Conservation (phyloP, 1,140 invertebrate genomes). For the Drosophila kurseongensis region DNA sequence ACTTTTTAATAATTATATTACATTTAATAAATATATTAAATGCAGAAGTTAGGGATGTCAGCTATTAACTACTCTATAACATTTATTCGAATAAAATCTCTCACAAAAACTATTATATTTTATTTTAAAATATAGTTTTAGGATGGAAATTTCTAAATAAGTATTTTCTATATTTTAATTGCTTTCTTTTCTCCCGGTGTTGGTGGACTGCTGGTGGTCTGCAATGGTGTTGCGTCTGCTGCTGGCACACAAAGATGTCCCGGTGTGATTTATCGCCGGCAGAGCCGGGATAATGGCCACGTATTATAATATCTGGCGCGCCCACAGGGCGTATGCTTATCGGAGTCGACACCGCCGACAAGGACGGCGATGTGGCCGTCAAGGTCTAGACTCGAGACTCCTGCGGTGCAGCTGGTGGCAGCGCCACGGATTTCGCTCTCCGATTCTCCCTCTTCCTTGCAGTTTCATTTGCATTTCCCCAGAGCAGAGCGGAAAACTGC, state of each 20-base stretch:
- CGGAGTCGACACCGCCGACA: constrained; percentile 66
- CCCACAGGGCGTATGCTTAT: constrained; percentile 78
- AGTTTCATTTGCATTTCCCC: constrained; percentile 63
- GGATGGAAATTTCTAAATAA: no score
- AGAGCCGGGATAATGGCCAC: constrained; percentile 77
- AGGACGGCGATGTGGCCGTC: constrained; percentile 53
- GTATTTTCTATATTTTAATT: background rate
- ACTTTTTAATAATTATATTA: no score
- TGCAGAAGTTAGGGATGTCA: no score
- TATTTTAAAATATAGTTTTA: no score
- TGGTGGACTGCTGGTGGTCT: constrained; percentile 27
- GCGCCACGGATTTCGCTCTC: constrained; percentile 42
- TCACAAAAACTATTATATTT: no score
- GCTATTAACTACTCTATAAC: no score
- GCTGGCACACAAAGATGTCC: constrained; percentile 78
- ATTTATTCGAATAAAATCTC: no score
- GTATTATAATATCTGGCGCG: constrained; percentile 81
- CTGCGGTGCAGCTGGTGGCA: constrained; percentile 66
- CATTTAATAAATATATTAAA: no score
- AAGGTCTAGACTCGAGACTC: constrained; percentile 81
- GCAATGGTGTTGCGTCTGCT: constrained; percentile 66
- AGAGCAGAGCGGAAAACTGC: constrained; percentile 43
- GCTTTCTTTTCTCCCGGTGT: background rate
- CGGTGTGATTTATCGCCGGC: constrained; percentile 78
- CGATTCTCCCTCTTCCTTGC: constrained; percentile 19